Conservation (phyloP, 1,140 invertebrate species). For the Calliphora vicina region DNA sequence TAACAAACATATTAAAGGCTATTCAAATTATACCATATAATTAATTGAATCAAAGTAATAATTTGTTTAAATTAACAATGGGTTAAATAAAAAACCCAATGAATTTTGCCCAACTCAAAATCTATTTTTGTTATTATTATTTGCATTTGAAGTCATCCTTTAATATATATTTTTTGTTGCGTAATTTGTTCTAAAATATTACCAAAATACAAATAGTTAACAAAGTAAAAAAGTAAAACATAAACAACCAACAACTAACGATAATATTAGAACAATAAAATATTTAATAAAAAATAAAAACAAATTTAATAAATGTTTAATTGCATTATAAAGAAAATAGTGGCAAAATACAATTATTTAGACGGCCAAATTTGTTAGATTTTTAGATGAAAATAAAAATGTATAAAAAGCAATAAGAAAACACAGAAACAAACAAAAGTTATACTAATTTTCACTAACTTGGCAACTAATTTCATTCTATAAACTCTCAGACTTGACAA, state of each 20-base stretch:
- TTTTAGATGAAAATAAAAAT: background rate
- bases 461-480: background rate
- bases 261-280: background rate
- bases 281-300: background rate
- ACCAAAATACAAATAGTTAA: background rate
- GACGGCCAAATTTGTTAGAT: background rate
- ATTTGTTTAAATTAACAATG: no score
- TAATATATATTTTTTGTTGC: background rate
- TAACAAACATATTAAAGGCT: no score
- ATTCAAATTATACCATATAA: no score
- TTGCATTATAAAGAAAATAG: background rate
- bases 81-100: no score
- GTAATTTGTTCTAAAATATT: background rate
- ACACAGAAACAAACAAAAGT: background rate
- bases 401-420: background rate
- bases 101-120: no score
- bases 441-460: background rate
- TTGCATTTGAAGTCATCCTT: no score
- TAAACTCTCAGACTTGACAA: background rate
- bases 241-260: background rate
- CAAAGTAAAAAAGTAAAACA: background rate
- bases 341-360: background rate
- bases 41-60: no score
- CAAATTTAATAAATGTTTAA: background rate
- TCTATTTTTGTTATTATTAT: no score